Evolutionary conservation across 1,140 invertebrate species (phyloP).

Genomic region (Lasaia peninsularis): DNA sequence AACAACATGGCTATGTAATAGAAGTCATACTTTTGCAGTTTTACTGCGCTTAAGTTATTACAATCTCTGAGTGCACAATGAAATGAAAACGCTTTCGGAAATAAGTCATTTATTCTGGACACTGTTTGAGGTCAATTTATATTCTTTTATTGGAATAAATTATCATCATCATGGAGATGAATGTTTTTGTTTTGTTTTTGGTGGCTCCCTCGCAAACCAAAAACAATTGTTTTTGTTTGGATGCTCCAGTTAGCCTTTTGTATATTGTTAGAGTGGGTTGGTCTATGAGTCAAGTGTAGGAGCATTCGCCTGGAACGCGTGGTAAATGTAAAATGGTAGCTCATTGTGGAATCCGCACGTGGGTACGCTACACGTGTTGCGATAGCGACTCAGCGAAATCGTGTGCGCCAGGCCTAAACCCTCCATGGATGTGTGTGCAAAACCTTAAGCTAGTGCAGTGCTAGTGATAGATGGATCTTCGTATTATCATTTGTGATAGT

Average conservation of each 20-base stretch:
- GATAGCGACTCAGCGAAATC: conserved; percentile 24
- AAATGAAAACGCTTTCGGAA: conserved; percentile 29
- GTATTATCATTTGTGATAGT: background rate
- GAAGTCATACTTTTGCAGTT: too few relatives aligned
- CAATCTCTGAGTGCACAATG: conserved; percentile 15
- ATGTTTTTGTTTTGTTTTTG: background rate
- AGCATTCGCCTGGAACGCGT: conserved; percentile 60
- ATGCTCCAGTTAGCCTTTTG: conserved; percentile 56
- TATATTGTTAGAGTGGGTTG: conserved; percentile 46
- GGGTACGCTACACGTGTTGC: conserved; percentile 50
- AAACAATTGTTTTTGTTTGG: too few relatives aligned
- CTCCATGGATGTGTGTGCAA: conserved; percentile 27
- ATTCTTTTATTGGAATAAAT: conserved; percentile 18
- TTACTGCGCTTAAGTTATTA: too few relatives aligned
- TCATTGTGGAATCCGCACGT: conserved; percentile 64
- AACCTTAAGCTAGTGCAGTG: conserved; percentile 22
- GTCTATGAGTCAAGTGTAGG: conserved; percentile 69
- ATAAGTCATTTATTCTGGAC: conserved; percentile 24
- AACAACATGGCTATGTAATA: too few relatives aligned
- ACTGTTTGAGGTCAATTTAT: conserved; percentile 14
- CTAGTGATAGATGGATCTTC: conserved; percentile 11
- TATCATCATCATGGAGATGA: background rate
- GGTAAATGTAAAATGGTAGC: conserved; percentile 26
- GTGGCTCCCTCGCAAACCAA: too few relatives aligned
- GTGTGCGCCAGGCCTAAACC: conserved; percentile 33